Percentiles rank a stretch among this genome's conserved stretches.
These are phyloP conservation scores for Onychomys arenicola DNA, from an alignment of 2,797 vertebrate species.

Conservation along the genomic window DNA sequence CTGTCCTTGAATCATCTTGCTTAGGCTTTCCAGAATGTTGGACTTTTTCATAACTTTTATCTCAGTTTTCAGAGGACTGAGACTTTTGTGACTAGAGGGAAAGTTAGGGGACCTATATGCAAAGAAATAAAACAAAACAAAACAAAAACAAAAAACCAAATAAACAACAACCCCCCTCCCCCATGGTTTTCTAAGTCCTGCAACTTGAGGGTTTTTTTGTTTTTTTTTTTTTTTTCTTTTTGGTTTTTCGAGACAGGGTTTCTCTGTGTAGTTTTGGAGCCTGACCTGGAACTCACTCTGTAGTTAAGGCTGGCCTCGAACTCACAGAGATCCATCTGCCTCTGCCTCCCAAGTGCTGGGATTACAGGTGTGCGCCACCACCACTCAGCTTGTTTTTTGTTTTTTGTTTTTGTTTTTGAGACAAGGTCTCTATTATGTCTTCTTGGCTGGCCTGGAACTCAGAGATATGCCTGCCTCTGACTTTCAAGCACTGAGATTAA, in stretches of 20 bases:
- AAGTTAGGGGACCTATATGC: background rate
- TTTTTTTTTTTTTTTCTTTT: background rate
- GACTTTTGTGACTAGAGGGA: conserved; percentile 47
- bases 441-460: background rate
- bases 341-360: no score
- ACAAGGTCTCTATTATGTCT: background rate
- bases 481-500: background rate
- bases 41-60: conserved; percentile 42
- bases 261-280: no score
- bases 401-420: background rate
- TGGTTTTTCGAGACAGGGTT: no score
- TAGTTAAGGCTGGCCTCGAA: no score
- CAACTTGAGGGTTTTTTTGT: background rate
- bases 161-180: background rate
- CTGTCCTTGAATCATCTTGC: background rate
- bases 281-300: no score
- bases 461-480: background rate
- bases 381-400: no score
- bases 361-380: no score
- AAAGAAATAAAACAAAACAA: no score
- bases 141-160: background rate
- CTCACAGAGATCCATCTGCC: no score
- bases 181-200: background rate
- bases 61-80: conserved; percentile 9
- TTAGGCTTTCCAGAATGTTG: background rate